phyloP scores from a whole-genome alignment of 2,797 vertebrate genomes.

The Lacerta agilis region DNA sequence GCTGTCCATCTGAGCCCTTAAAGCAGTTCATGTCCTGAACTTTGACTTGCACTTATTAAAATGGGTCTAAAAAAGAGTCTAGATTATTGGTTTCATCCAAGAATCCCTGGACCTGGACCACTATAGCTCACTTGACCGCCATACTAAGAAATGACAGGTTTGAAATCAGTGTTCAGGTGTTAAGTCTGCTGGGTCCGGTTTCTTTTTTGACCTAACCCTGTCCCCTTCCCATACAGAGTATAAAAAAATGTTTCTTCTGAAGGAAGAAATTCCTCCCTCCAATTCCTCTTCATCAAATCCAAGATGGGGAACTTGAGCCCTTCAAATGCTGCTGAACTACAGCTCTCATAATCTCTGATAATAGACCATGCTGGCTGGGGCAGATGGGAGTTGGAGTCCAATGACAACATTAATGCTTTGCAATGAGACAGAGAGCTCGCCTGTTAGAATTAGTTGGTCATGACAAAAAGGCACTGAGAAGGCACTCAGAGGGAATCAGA shows the following conservation, averaged over 20 bases:
- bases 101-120: background rate
- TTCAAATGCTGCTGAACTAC: too few species aligned
- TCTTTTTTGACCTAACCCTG: too few species aligned
- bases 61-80: background rate
- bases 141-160: background rate
- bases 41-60: too few species aligned
- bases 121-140: background rate
- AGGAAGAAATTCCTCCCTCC: background rate
- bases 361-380: too few species aligned
- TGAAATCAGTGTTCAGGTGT: background rate
- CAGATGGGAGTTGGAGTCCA: too few species aligned
- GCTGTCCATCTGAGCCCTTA: too few species aligned
- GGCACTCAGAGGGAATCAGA: background rate
- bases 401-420: too few species aligned
- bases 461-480: background rate
- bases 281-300: too few species aligned
- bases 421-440: background rate
- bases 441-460: background rate
- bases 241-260: background rate
- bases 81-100: background rate
- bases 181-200: background rate
- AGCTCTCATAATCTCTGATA: too few species aligned
- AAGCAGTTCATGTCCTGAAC: too few species aligned
- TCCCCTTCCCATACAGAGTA: too few species aligned
- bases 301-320: too few species aligned